Percentiles rank a stretch among this genome's conserved stretches.
Conservation (phyloP, 2,797 vertebrate genomes). For the Rhincodon typus region DNA sequence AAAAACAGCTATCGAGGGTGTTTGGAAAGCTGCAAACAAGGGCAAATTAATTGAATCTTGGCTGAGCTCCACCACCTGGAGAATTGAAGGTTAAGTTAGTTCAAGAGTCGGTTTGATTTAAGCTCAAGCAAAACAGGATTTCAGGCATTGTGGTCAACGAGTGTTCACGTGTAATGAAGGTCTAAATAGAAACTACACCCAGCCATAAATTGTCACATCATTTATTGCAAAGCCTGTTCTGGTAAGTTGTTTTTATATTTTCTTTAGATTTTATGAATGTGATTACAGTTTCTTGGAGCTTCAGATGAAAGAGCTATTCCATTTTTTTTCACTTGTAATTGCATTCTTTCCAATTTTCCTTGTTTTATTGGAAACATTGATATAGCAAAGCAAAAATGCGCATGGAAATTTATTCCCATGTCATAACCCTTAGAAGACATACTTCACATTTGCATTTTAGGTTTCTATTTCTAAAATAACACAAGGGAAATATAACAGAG, state of each 20-base stretch:
- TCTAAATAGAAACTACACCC: not conserved
- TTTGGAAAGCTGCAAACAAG: conserved; percentile 6
- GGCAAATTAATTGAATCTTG: conserved; percentile 27
- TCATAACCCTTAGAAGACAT: not conserved
- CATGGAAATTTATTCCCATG: not conserved
- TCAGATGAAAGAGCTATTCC: not conserved
- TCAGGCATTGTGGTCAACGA: not conserved
- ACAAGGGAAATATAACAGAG: not conserved
- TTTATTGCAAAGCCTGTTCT: not conserved
- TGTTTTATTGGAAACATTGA: not conserved
- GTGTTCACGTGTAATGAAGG: not conserved
- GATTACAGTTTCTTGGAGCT: not conserved
- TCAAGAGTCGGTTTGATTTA: conserved; percentile 17
- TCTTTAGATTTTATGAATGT: not conserved
- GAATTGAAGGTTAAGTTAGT: conserved; percentile 20
- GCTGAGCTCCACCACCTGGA: not conserved
- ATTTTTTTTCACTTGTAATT: not conserved
- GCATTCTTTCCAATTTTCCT: not conserved
- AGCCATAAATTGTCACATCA: not conserved
- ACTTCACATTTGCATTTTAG: not conserved
- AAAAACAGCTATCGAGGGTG: not conserved
- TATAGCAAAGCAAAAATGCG: not conserved
- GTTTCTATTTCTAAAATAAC: not conserved
- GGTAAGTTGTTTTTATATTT: not conserved
- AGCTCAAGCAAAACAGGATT: not conserved